A percentile compares a stretch with the other conserved stretches of the same genome.
These are phyloP conservation scores for Nasonia oneida DNA, from an alignment of 2,888 invertebrate genomes.

Conservation along the genomic window DNA sequence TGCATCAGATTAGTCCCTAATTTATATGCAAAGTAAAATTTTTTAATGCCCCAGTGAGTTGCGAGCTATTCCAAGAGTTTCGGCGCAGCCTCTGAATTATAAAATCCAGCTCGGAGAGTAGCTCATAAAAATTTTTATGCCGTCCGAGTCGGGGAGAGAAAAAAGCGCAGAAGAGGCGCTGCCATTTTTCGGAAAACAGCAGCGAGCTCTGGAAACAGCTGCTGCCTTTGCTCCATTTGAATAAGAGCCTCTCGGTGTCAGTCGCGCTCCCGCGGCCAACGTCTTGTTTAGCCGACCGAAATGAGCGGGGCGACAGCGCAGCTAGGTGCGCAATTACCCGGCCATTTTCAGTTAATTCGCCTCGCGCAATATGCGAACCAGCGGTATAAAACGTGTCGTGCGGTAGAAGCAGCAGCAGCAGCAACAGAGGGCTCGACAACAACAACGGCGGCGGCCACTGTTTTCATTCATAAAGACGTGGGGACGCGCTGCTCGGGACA, in stretches of 20 bases:
- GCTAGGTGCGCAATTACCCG: slow-evolving; percentile 29
- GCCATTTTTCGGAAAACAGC: not conserved
- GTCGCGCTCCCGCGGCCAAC: not conserved
- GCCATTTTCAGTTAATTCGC: slow-evolving; percentile 41
- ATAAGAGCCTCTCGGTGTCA: not conserved
- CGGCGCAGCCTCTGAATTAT: slow-evolving; percentile 6
- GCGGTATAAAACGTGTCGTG: not conserved
- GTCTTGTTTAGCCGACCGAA: not conserved
- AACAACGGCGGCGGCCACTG: not conserved
- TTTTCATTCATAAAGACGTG: slow-evolving; percentile 24
- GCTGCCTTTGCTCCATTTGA: not conserved
- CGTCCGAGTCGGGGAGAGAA: not conserved
- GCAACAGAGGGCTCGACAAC: not conserved
- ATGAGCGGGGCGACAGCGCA: not conserved
- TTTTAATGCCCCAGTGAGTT: not conserved
- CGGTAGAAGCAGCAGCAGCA: not conserved
- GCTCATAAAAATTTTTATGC: slow-evolving; percentile 22
- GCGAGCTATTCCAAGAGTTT: not conserved
- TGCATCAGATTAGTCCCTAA: slow-evolving; percentile 43
- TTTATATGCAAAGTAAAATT: slow-evolving; percentile 47
- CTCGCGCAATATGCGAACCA: slow-evolving; percentile 4
- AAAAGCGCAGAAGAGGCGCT: not conserved
- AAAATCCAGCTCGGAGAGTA: slow-evolving; percentile 10
- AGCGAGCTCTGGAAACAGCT: not conserved
- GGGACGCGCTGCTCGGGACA: slow-evolving; percentile 29